Base-by-base conservation (phyloP, 2,113 vertebrate genomes). In the Nibea coibor region DNA sequence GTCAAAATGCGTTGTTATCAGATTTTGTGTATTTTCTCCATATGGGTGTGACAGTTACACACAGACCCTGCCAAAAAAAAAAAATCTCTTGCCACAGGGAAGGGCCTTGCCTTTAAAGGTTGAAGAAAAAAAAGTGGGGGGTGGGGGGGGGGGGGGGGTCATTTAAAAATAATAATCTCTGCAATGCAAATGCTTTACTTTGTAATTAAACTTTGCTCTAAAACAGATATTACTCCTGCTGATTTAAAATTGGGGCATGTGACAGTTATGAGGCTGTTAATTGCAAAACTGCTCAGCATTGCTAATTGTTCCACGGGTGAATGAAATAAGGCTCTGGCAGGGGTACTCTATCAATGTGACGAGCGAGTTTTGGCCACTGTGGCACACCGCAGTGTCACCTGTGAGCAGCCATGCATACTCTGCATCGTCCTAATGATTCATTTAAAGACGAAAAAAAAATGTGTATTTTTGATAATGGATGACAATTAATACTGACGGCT, bases 121-220 rank as follows among this genome's bases (percentile, higher is more conserved):
- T 88, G 73, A 54, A 82, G 72, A 57, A 39, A 83, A 63, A 72
- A 83, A 64, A 75, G 86, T 5, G 31, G 5, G 31, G 5, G 31
- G 1, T 28, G 28, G 28, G 3, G 28, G 28, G 28, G 85, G n/a
- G 80, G 82, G 68, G 83, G 84, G 91, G 87, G 83, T 85, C 42
- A 93, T 93, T 92, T 92, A 87, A 95, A 92, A 95, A 92, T 92
- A 90, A 77, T 90, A 92, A 94, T 94, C 79, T 72, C 82, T 80
- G 80, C 84, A 91, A 93, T 93, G 88, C 85, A 93, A 94, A 94
- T 93, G 86, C 53, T 90, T 92, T 72, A 90, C 90, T 94, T 93
- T 88, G 89, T 93, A 95, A 95, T 95, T 94, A 94, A 95, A 95
- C 93, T 95, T 94, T 94, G 89, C 89, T 94, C 89, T 93, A 93